These are phyloP conservation scores for Emberiza fucata DNA, from an alignment of 2,113 vertebrate species.

Conservation along the genomic window DNA sequence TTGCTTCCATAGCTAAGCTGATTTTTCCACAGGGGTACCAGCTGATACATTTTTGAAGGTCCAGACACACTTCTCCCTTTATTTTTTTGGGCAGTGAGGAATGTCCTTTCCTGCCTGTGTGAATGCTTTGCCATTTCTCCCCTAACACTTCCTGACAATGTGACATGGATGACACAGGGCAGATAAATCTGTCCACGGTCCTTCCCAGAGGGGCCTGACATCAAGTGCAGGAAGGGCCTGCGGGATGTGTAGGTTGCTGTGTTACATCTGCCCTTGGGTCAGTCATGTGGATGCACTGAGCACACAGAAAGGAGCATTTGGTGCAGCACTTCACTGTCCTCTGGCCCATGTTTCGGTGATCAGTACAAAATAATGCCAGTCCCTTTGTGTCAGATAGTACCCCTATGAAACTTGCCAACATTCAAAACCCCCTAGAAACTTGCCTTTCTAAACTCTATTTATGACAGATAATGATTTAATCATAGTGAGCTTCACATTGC, in stretches of 20 bases:
- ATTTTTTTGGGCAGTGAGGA: background rate
- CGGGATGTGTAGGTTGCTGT: background rate
- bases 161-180: background rate
- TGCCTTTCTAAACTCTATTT: background rate
- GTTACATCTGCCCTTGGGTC: background rate
- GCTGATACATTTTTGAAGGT: background rate
- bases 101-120: slow-evolving; percentile 6
- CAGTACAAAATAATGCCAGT: background rate
- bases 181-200: background rate
- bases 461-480: background rate
- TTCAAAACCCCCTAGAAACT: background rate
- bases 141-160: background rate
- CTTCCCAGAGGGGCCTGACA: background rate
- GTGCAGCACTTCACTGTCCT: background rate
- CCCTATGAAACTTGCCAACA: background rate
- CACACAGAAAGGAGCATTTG: background rate
- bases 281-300: background rate
- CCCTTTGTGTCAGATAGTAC: background rate
- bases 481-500: background rate
- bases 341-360: background rate
- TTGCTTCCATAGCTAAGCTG: background rate
- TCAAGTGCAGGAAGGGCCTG: background rate
- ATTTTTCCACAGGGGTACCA: background rate
- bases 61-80: background rate
- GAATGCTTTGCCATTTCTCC: background rate